Conservation (phyloP, 2,113 vertebrate species). For the Morphnarchus princeps region DNA sequence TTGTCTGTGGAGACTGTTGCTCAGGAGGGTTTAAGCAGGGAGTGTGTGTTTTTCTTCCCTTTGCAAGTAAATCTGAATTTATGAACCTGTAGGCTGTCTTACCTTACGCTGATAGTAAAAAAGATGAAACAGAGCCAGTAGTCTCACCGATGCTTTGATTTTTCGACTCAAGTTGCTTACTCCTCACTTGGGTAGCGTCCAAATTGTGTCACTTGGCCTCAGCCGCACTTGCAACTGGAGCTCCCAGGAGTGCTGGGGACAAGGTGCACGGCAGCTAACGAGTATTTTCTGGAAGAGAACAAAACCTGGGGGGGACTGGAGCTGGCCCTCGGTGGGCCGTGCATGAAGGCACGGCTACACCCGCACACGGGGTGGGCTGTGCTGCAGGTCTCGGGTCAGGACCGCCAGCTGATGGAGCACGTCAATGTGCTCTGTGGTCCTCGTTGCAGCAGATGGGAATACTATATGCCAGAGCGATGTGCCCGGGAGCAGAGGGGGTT, state of each 20-base stretch:
- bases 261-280: rapidly evolving
- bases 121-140: neutral
- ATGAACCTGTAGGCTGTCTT: neutral
- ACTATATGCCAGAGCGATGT: rapidly evolving
- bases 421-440: rapidly evolving
- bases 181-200: neutral
- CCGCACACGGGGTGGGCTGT: rapidly evolving
- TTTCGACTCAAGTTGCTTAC: neutral
- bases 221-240: neutral
- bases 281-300: neutral
- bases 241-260: neutral
- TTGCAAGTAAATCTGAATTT: neutral
- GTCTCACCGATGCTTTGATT: constrained; percentile 1
- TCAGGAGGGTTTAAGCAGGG: neutral
- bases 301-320: neutral
- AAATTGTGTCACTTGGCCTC: neutral
- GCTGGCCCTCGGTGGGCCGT: neutral
- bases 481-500: neutral
- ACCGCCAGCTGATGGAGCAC: rapidly evolving
- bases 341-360: rapidly evolving
- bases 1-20: neutral
- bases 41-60: neutral
- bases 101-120: neutral
- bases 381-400: rapidly evolving
- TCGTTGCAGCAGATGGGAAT: neutral